Percentiles rank a stretch among this genome's conserved stretches.
phyloP scores from a whole-genome alignment of 2,888 invertebrate species.

The Creontiades dilutus region DNA sequence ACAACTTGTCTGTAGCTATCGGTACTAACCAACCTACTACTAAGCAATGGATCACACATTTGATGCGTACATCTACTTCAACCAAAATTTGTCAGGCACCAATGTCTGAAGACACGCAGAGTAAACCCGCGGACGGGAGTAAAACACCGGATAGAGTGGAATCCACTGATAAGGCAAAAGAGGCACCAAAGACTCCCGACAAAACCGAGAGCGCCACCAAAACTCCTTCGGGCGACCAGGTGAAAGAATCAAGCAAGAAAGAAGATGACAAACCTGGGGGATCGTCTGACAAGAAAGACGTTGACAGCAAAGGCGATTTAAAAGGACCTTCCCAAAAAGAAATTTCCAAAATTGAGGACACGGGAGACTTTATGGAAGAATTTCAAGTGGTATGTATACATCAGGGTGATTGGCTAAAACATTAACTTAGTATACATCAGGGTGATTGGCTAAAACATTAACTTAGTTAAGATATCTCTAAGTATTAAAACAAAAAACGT shows the following conservation, averaged over 20 bases:
- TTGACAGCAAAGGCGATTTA: not conserved
- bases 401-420: too few species aligned
- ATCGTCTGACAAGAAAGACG: not conserved
- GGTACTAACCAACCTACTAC: too few species aligned
- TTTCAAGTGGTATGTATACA: slow-evolving; percentile 59
- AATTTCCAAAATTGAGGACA: not conserved
- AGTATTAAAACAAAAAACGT: too few species aligned
- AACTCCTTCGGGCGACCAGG: not conserved
- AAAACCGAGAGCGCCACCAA: not conserved
- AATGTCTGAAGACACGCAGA: too few species aligned
- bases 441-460: too few species aligned
- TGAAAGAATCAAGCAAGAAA: not conserved
- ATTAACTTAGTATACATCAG: too few species aligned
- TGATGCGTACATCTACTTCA: too few species aligned
- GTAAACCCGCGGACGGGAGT: not conserved
- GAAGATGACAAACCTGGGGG: not conserved
- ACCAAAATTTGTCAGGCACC: too few species aligned
- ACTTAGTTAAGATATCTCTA: too few species aligned
- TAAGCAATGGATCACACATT: too few species aligned
- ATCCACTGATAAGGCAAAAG: not conserved
- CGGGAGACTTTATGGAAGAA: slow-evolving; percentile 37
- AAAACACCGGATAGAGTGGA: not conserved
- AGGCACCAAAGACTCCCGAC: not conserved
- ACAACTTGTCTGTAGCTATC: too few species aligned
- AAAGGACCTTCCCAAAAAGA: not conserved